A percentile compares a stretch with the other conserved stretches of the same genome.
phyloP scores from a whole-genome alignment of 2,888 invertebrate species.

The Polydrusus cervinus region DNA sequence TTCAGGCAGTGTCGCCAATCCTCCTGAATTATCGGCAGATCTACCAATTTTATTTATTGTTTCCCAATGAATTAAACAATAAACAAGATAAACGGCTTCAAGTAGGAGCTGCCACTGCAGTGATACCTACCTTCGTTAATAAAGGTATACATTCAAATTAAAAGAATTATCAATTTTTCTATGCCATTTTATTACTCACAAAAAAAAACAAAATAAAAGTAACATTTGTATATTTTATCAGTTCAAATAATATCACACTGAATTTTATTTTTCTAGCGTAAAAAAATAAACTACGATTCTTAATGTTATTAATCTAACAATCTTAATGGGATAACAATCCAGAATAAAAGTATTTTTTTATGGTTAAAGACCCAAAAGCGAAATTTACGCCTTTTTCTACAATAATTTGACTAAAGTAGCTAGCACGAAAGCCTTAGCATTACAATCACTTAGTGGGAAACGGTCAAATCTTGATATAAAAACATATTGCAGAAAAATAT shows the following conservation, averaged over 20 bases:
- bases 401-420: background rate
- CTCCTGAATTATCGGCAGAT: too few relatives aligned
- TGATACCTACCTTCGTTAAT: too few relatives aligned
- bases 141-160: too few relatives aligned
- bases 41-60: too few relatives aligned
- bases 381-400: background rate
- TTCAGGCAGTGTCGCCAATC: too few relatives aligned
- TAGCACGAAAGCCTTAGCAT: background rate
- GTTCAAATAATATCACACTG: constrained; percentile 46
- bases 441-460: too few relatives aligned
- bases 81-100: too few relatives aligned
- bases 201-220: constrained; percentile 37
- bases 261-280: constrained; percentile 23
- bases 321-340: constrained; percentile 7
- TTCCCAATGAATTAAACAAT: too few relatives aligned
- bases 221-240: constrained; percentile 40
- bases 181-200: constrained; percentile 25
- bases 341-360: constrained; percentile 7
- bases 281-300: constrained; percentile 39
- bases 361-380: background rate
- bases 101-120: too few relatives aligned
- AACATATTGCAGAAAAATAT: too few relatives aligned
- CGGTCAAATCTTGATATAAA: too few relatives aligned
- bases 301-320: constrained; percentile 32
- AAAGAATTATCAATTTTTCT: background rate